Evolutionary conservation across 2,797 vertebrate genomes (phyloP).

Genomic region (Myoxocephalus aenaeus): DNA sequence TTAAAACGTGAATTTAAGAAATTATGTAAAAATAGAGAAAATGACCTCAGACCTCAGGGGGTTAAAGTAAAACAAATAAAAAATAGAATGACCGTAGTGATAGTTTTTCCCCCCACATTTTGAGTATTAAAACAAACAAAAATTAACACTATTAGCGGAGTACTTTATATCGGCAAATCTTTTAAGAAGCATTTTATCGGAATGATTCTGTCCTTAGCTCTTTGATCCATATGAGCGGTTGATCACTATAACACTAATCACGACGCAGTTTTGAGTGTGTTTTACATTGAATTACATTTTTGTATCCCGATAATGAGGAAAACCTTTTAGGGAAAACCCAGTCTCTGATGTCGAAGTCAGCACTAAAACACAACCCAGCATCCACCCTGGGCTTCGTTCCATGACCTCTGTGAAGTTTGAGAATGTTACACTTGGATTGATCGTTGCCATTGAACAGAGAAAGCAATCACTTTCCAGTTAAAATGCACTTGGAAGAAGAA

Average conservation of each 20-base stretch:
- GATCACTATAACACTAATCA: background rate
- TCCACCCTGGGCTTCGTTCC: background rate
- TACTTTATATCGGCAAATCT: background rate
- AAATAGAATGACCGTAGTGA: background rate
- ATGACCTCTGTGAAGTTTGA: background rate
- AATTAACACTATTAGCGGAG: background rate
- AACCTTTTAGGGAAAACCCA: background rate
- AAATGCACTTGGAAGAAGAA: background rate
- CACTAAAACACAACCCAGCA: background rate
- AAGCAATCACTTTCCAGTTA: background rate
- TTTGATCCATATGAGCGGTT: background rate
- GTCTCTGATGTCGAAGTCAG: background rate
- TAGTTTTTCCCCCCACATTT: background rate
- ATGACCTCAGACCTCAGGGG: too few species aligned
- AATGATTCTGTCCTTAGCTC: background rate
- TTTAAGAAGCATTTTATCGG: background rate
- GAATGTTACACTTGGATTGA: background rate
- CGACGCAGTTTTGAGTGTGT: background rate
- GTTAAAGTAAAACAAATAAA: background rate
- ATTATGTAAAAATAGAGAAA: too few species aligned
- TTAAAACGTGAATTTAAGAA: too few species aligned
- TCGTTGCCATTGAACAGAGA: background rate
- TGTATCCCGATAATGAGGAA: background rate
- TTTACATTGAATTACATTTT: background rate
- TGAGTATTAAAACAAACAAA: background rate